phyloP scores from a whole-genome alignment of 2,113 vertebrate species.

The Syngnathus typhle region DNA sequence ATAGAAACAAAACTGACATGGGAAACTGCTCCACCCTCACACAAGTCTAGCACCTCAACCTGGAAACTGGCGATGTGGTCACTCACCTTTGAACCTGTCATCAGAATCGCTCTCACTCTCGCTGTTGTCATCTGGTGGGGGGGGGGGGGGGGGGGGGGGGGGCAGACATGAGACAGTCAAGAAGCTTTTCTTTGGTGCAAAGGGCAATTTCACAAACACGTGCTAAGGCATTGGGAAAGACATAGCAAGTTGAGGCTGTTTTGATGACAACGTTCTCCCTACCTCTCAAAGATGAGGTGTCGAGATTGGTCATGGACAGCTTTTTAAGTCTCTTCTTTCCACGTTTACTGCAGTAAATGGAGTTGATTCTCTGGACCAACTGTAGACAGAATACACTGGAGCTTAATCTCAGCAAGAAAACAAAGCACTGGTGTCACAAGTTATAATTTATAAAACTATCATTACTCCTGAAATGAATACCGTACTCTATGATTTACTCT shows the following conservation, averaged over 20 bases:
- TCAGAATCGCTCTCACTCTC: constrained; percentile 99
- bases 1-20: constrained; percentile 9
- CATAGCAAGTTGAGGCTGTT: constrained; percentile 11
- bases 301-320: constrained; percentile 87
- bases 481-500: not conserved
- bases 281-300: constrained; percentile 91
- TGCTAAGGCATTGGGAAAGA: constrained; percentile 26
- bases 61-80: constrained; percentile 9
- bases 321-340: constrained; percentile 98
- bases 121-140: constrained; percentile 99
- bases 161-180: constrained; percentile 58
- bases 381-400: constrained; percentile 55
- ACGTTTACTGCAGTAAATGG: constrained; percentile 95
- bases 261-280: constrained; percentile 48
- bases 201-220: constrained; percentile 34
- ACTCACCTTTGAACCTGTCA: constrained; percentile 98
- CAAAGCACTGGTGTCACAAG: not conserved
- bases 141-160: too few relatives aligned
- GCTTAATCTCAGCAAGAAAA: constrained; percentile 2
- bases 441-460: not conserved
- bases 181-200: constrained; percentile 35
- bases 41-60: not conserved
- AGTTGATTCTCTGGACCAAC: constrained; percentile 98
- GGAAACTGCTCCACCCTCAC: constrained; percentile 4
- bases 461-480: not conserved